phyloP scores from a whole-genome alignment of 2,888 invertebrate species.

The Drosophila histrio region DNA sequence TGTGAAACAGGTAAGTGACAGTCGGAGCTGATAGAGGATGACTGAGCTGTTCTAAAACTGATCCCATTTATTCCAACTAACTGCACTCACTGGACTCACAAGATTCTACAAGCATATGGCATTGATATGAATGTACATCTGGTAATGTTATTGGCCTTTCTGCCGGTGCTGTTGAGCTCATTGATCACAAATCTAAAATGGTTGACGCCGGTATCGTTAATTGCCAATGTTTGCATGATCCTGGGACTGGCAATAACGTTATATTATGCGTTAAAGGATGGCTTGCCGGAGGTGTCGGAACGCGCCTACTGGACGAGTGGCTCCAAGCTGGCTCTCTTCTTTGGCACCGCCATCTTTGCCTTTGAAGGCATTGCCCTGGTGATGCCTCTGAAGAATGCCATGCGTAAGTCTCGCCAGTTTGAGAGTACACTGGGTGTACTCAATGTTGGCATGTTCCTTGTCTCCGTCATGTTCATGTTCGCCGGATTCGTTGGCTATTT shows the following conservation, averaged over 20 bases:
- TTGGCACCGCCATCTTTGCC: slow-evolving; percentile 97
- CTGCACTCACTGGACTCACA: slow-evolving; percentile 41
- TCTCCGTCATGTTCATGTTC: slow-evolving; percentile 90
- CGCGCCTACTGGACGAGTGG: slow-evolving; percentile 87
- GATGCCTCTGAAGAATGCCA: slow-evolving; percentile 96
- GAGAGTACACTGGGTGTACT: slow-evolving; percentile 92
- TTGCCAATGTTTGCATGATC: slow-evolving; percentile 94
- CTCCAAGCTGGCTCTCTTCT: slow-evolving; percentile 91
- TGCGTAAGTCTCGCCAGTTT: slow-evolving; percentile 92
- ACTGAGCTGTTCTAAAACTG: not conserved
- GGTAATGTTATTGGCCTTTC: slow-evolving; percentile 89
- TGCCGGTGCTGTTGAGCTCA: slow-evolving; percentile 91
- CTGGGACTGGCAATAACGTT: slow-evolving; percentile 93
- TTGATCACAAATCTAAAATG: slow-evolving; percentile 91
- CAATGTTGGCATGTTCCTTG: slow-evolving; percentile 92
- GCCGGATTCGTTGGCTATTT: slow-evolving; percentile 95
- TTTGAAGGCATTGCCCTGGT: slow-evolving; percentile 98
- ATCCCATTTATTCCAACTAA: not conserved
- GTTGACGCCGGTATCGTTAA: slow-evolving; percentile 94
- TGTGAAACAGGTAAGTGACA: slow-evolving; percentile 88
- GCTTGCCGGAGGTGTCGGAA: slow-evolving; percentile 87
- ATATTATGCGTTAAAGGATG: slow-evolving; percentile 93
- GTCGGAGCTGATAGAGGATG: too few species aligned
- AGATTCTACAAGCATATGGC: slow-evolving; percentile 89
- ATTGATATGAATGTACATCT: slow-evolving; percentile 86